Conservation (phyloP, 2,797 vertebrate genomes). For the Sebastes cheni region DNA sequence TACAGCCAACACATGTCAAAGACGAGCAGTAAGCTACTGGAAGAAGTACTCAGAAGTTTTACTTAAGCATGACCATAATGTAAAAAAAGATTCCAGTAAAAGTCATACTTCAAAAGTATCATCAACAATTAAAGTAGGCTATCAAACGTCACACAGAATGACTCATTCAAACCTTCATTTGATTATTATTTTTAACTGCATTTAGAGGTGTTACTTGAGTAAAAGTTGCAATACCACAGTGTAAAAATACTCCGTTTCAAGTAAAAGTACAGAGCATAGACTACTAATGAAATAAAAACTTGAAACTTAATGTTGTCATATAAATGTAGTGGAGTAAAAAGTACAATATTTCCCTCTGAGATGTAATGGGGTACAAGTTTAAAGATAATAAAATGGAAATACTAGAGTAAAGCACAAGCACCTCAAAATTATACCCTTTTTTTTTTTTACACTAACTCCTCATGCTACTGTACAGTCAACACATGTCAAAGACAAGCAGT, state of each 20-base stretch:
- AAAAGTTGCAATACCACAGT: background rate
- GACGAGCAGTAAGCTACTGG: background rate
- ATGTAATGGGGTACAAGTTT: background rate
- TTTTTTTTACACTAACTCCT: background rate
- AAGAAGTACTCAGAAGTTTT: background rate
- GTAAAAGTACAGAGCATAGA: background rate
- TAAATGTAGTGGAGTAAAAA: background rate
- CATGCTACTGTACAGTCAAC: background rate
- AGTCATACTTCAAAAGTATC: background rate
- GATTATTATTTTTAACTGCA: background rate
- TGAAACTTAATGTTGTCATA: background rate
- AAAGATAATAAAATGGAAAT: background rate
- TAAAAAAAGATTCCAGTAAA: background rate
- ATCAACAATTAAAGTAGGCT: background rate
- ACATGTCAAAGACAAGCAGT: background rate
- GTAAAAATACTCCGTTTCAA: background rate
- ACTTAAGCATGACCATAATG: background rate
- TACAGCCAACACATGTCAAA: background rate
- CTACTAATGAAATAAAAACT: background rate
- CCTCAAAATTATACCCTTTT: background rate
- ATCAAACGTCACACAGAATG: background rate
- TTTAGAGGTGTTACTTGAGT: background rate
- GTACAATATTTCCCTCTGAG: background rate
- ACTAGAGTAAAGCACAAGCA: background rate
- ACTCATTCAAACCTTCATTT: background rate